A percentile compares a stretch with the other conserved stretches of the same genome.
phyloP scores from a whole-genome alignment of 1,140 invertebrate genomes.

The Diorhabda carinulata region DNA sequence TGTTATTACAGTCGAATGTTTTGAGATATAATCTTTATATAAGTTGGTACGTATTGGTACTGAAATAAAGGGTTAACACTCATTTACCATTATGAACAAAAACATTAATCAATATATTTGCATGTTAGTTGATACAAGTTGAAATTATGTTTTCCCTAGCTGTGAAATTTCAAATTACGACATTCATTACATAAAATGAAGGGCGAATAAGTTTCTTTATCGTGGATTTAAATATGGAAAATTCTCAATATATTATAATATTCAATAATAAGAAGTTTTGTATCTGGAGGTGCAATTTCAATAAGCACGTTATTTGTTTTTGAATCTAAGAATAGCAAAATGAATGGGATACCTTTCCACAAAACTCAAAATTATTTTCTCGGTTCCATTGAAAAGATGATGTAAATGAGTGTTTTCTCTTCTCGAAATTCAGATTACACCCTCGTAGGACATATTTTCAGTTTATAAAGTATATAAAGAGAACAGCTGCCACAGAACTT shows the following conservation, averaged over 20 bases:
- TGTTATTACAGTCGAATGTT: constrained; percentile 29
- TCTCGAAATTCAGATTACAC: too few relatives aligned
- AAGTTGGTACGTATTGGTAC: constrained; percentile 33
- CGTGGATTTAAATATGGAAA: not conserved
- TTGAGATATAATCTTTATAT: constrained; percentile 33
- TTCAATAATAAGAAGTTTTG: not conserved
- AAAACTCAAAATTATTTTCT: too few relatives aligned
- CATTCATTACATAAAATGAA: constrained; percentile 12
- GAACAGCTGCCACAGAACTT: too few relatives aligned
- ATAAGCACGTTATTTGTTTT: too few relatives aligned
- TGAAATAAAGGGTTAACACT: constrained; percentile 30
- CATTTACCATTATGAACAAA: constrained; percentile 28
- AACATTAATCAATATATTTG: constrained; percentile 34
- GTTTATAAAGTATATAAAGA: too few relatives aligned
- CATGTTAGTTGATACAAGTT: constrained; percentile 30
- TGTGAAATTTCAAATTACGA: constrained; percentile 10
- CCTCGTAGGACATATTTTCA: too few relatives aligned
- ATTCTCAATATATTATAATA: constrained; percentile 3
- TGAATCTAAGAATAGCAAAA: too few relatives aligned
- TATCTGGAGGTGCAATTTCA: too few relatives aligned
- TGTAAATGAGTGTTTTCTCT: too few relatives aligned
- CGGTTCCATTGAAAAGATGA: too few relatives aligned
- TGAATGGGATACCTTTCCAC: too few relatives aligned
- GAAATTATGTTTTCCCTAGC: constrained; percentile 17
- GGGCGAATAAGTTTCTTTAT: not conserved